Percentiles rank a stretch among this genome's conserved stretches.
phyloP scores from a whole-genome alignment of 2,888 invertebrate species.

The Endomychus coccineus region DNA sequence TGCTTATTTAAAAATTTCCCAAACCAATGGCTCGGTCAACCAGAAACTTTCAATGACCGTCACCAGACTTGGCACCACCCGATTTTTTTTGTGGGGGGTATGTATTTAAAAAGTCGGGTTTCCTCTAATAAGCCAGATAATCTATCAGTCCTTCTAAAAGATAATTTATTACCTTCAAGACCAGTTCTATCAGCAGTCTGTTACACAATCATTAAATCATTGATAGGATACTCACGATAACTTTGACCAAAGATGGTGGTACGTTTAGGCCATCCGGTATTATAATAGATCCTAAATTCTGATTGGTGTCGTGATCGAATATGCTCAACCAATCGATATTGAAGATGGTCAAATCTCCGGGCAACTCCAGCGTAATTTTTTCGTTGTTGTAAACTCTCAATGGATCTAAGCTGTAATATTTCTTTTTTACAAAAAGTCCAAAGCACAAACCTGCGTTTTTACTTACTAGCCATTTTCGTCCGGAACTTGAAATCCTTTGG shows the following conservation, averaged over 20 bases:
- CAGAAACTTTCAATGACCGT: no score
- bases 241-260: constrained; percentile 72
- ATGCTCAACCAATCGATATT: constrained; percentile 79
- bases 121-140: no score
- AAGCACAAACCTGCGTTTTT: not conserved
- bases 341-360: constrained; percentile 75
- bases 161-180: no score
- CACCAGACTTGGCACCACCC: no score
- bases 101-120: no score
- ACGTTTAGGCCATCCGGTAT: constrained; percentile 78
- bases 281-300: constrained; percentile 65
- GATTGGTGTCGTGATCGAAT: constrained; percentile 61
- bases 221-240: constrained; percentile 44
- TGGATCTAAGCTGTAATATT: constrained; percentile 62
- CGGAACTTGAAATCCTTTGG: constrained; percentile 73
- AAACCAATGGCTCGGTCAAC: no score
- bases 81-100: no score
- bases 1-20: no score
- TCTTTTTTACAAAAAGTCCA: not conserved
- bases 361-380: constrained; percentile 66
- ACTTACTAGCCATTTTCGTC: constrained; percentile 91
- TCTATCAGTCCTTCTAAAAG: no score
- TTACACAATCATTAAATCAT: no score
- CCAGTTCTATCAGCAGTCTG: no score
- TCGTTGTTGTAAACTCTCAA: constrained; percentile 64